A percentile compares a stretch with the other conserved stretches of the same genome.
These are phyloP conservation scores for Chrysopilus asiliformis DNA, from an alignment of 2,888 invertebrate species.

Conservation along the genomic window DNA sequence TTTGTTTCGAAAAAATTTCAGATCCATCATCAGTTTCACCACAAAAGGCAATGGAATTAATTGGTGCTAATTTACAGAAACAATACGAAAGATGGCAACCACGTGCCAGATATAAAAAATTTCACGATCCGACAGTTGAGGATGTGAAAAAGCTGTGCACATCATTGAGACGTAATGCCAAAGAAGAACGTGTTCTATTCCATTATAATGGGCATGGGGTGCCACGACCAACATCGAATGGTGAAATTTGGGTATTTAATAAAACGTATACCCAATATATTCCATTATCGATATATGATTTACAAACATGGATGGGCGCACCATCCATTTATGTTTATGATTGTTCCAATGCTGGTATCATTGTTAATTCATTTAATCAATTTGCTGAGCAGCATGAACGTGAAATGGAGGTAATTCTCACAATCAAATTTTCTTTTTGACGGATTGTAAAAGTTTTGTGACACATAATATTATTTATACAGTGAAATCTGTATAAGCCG, in stretches of 20 bases:
- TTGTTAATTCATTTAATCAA: slow-evolving; percentile 78
- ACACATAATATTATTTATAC: too few relatives aligned
- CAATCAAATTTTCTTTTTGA: too few relatives aligned
- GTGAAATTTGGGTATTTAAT: slow-evolving; percentile 99
- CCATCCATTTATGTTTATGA: slow-evolving; percentile 99
- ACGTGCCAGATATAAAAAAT: slow-evolving; percentile 91
- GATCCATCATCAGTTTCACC: slow-evolving; percentile 81
- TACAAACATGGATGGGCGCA: slow-evolving; percentile 98
- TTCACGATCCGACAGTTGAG: slow-evolving; percentile 92
- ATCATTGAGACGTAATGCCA: slow-evolving; percentile 87
- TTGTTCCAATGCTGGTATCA: slow-evolving; percentile 95
- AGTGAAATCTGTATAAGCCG: too few relatives aligned
- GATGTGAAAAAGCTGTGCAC: slow-evolving; percentile 96
- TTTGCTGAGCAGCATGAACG: slow-evolving; percentile 85
- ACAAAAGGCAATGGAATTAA: slow-evolving; percentile 82
- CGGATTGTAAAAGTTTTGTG: too few relatives aligned
- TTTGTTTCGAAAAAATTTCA: slow-evolving; percentile 21
- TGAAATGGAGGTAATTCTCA: slow-evolving; percentile 51
- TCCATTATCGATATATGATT: slow-evolving; percentile 93
- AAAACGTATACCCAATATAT: slow-evolving; percentile 98
- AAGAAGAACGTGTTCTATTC: slow-evolving; percentile 95
- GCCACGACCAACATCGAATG: slow-evolving; percentile 92
- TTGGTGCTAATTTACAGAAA: slow-evolving; percentile 81
- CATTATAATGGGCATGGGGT: slow-evolving; percentile 99
- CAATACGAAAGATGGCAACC: slow-evolving; percentile 99